Percentiles rank a stretch among this genome's conserved stretches.
Conservation (phyloP, 2,113 vertebrate genomes). For the Platysteira castanea region DNA sequence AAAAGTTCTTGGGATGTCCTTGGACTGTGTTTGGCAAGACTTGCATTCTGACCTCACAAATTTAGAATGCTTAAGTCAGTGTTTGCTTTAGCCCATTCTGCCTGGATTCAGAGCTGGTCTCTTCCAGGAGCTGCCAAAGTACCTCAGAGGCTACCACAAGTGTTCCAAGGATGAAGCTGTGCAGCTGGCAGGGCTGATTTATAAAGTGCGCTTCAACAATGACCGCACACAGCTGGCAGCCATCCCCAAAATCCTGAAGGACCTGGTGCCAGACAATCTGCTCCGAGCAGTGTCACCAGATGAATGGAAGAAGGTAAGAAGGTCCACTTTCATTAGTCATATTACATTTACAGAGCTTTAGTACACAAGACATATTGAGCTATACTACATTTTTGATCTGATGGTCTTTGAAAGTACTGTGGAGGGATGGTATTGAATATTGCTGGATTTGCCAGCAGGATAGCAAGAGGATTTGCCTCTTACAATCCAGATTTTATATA, state of each 20-base stretch:
- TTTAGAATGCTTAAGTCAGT: background rate
- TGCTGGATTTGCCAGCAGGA: background rate
- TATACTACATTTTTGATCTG: background rate
- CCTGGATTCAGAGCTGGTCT: background rate
- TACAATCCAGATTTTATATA: background rate
- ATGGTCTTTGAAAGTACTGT: background rate
- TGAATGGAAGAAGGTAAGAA: slow-evolving; percentile 92
- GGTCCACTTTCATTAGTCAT: background rate
- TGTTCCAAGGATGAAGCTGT: slow-evolving; percentile 84
- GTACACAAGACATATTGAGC: background rate
- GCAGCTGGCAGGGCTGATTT: slow-evolving; percentile 85
- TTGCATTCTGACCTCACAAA: background rate
- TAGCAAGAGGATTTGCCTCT: background rate
- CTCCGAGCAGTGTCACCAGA: slow-evolving; percentile 81
- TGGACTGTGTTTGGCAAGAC: background rate
- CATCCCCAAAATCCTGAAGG: slow-evolving; percentile 85
- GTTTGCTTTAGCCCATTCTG: background rate
- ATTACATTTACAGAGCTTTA: background rate
- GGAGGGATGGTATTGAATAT: background rate
- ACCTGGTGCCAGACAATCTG: slow-evolving; percentile 87
- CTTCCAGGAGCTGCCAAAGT: slow-evolving; percentile 90
- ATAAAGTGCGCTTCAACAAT: slow-evolving; percentile 75
- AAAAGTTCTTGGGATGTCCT: background rate
- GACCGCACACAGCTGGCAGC: slow-evolving; percentile 77
- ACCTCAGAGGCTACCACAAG: slow-evolving; percentile 90